Evolutionary conservation across 2,797 vertebrate species (phyloP), one percentile per base, ranked within the genome.

Genomic region (Brachymystax lenok): DNA sequence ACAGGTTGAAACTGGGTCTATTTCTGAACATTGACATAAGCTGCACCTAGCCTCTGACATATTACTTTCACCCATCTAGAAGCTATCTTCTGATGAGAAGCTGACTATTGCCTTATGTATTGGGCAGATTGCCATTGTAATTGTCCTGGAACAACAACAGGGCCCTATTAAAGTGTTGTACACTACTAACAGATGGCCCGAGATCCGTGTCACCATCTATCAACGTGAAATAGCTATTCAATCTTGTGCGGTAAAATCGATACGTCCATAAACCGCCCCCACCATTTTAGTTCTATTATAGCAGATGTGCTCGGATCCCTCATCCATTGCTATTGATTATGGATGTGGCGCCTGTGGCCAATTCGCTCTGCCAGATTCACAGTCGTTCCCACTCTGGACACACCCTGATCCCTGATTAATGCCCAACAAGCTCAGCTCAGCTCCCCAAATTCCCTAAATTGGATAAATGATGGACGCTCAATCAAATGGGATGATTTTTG

Each of bases 301-400:
- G 27, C 74, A n/a, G 24, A 79, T n/a, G n/a, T 27, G 67, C 54
- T 50, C 59, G 56, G 51, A 74, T 66, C 71, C 74, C 64, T 28
- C 30, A 21, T 28, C 74, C 59, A 71, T 19, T 30, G 28, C 69
- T 16, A 67, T 52, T 67, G 50, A 79, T 75, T 71, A 79, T 75
- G 69, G 21, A 79, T 77, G n/a, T 35, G 68, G 56, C n/a, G 72
- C 75, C 72, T 70, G 71, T 35, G 21, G 71, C 71, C 50, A 51
- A 27, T 51, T 28, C 7, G 46, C 56, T 64, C 68, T 70, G 71
- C 24, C 46, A 71, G 69, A 69, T 24, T 71, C 64, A 70, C 19
- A 68, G 52, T 68, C 19, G n/a, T 75, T 68, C 51, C 73, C 73
- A 67, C 40, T 67, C 68, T 28, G 28, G 66, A 21, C 46, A 8